These are phyloP conservation scores for Lagocephalus sceleratus DNA, from an alignment of 2,797 vertebrate species.

Conservation along the genomic window DNA sequence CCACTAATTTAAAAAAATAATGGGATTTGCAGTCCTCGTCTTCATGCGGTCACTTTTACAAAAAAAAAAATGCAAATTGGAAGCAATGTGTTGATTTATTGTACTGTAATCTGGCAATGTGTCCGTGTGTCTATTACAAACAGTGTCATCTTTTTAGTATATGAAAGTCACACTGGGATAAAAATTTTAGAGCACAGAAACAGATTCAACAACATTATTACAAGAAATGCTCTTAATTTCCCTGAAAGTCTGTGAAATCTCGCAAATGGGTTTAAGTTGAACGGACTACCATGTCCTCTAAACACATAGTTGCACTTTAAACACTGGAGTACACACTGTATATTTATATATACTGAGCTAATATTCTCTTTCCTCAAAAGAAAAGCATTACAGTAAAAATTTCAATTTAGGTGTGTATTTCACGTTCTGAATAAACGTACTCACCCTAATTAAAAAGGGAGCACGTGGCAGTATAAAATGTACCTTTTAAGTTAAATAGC, in stretches of 20 bases:
- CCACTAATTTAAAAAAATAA: too few relatives aligned
- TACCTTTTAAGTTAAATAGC: constrained; percentile 58
- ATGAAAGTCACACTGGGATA: constrained; percentile 65
- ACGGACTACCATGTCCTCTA: constrained; percentile 55
- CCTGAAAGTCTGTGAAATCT: constrained; percentile 38
- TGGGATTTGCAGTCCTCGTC: too few relatives aligned
- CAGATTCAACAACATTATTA: constrained; percentile 66
- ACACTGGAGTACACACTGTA: constrained; percentile 44
- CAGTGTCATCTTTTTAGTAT: constrained; percentile 62
- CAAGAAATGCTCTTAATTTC: constrained; percentile 53
- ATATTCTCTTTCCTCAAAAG: constrained; percentile 57
- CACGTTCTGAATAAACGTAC: constrained; percentile 59
- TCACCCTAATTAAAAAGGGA: constrained; percentile 53
- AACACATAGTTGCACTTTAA: constrained; percentile 57
- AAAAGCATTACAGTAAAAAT: constrained; percentile 56
- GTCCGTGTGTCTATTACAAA: constrained; percentile 64
- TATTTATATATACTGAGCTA: constrained; percentile 59
- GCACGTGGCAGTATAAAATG: constrained; percentile 73
- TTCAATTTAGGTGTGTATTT: constrained; percentile 46
- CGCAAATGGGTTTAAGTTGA: constrained; percentile 41
- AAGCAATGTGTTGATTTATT: constrained; percentile 62
- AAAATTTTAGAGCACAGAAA: constrained; percentile 65
- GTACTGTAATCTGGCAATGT: constrained; percentile 53
- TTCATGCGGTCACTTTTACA: neutral
- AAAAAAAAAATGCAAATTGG: constrained; percentile 3